Conservation (phyloP, 2,888 invertebrate species). For the Keiferia lycopersicella region DNA sequence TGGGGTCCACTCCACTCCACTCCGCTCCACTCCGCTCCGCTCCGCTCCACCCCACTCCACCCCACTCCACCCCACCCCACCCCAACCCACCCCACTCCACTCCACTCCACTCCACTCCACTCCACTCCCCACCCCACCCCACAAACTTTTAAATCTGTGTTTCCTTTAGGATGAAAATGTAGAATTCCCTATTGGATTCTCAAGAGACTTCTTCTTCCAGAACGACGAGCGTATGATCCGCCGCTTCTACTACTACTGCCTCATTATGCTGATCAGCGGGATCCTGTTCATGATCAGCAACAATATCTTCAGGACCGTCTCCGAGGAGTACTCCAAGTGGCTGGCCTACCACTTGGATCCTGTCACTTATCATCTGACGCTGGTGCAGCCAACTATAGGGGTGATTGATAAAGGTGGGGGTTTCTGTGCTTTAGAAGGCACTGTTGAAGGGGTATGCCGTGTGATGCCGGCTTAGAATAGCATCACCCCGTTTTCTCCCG, state of each 20-base stretch:
- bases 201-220: background rate
- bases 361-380: background rate
- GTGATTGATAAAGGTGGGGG: background rate
- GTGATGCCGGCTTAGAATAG: no score
- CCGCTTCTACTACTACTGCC: slow-evolving; percentile 3
- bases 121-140: no score
- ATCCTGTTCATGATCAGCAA: background rate
- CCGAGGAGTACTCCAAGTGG: background rate
- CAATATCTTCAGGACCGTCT: background rate
- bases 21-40: no score
- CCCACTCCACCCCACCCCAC: no score
- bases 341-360: background rate
- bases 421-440: background rate
- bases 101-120: no score
- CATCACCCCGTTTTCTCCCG: no score
- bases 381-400: background rate
- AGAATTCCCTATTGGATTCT: no score
- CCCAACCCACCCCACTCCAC: no score
- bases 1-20: no score
- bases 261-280: background rate
- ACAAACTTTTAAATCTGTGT: background rate
- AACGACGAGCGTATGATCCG: background rate
- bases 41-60: no score
- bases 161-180: no score
- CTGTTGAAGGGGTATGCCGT: no score